Conservation (phyloP, 2,797 vertebrate genomes). For the Sylvilagus floridanus region DNA sequence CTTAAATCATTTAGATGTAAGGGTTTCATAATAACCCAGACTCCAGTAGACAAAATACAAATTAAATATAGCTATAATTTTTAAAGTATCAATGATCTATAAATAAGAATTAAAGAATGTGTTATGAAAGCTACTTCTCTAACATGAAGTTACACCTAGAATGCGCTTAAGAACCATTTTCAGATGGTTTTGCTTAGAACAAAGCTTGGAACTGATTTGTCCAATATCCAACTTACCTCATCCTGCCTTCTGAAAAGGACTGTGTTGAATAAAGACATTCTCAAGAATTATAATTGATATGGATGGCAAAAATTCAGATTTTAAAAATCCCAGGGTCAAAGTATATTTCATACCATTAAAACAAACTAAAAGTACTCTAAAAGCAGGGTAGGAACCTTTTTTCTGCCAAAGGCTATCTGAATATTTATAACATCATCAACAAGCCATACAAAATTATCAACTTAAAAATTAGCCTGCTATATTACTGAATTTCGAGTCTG, state of each 20-base stretch:
- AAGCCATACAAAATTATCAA: too few relatives aligned
- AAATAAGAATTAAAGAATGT: slow-evolving; percentile 52
- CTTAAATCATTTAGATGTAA: slow-evolving; percentile 25
- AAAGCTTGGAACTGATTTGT: slow-evolving; percentile 16
- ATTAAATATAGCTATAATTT: not conserved
- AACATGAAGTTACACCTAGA: not conserved
- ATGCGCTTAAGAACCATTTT: slow-evolving; percentile 52
- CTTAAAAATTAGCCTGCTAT: too few relatives aligned
- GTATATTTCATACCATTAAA: slow-evolving; percentile 21
- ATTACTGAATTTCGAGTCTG: too few relatives aligned
- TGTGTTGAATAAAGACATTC: slow-evolving; percentile 61
- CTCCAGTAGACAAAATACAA: slow-evolving; percentile 57
- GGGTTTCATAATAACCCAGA: slow-evolving; percentile 20
- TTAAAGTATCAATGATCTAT: not conserved
- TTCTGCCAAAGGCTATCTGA: too few relatives aligned
- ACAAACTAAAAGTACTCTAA: slow-evolving; percentile 34
- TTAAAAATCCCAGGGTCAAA: slow-evolving; percentile 51
- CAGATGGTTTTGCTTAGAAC: slow-evolving; percentile 1
- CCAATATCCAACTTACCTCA: slow-evolving; percentile 50
- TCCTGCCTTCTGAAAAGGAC: slow-evolving; percentile 42
- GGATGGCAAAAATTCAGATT: slow-evolving; percentile 17
- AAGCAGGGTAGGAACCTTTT: too few relatives aligned
- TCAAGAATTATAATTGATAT: slow-evolving; percentile 53
- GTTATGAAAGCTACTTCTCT: slow-evolving; percentile 32
- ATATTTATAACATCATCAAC: too few relatives aligned